phyloP scores from a whole-genome alignment of 92 coral and sea anemone genomes.

The Anthopleura xanthogrammica region DNA sequence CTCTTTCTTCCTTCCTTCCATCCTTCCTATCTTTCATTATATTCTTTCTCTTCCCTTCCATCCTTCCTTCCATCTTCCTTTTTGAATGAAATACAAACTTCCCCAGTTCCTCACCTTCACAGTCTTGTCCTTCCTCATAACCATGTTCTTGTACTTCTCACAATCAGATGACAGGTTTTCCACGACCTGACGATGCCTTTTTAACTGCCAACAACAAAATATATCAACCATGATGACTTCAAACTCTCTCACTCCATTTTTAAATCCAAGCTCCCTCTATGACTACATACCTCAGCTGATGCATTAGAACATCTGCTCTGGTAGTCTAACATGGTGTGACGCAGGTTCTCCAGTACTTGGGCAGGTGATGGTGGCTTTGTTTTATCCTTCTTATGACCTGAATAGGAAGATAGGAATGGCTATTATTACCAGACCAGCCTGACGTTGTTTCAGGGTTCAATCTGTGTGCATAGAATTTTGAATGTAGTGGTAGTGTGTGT shows the following conservation, averaged over 20 bases:
- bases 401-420: too few species aligned
- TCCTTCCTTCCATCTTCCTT: too few species aligned
- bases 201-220: slow-evolving; percentile 51
- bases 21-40: too few species aligned
- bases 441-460: too few species aligned
- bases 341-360: slow-evolving; percentile 73
- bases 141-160: slow-evolving; percentile 78
- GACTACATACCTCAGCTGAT: slow-evolving; percentile 69
- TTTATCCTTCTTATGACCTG: slow-evolving; percentile 73
- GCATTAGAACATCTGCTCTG: slow-evolving; percentile 91
- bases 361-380: slow-evolving; percentile 78
- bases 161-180: slow-evolving; percentile 88
- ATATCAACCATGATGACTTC: too few species aligned
- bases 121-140: slow-evolving; percentile 82
- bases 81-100: background rate
- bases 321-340: slow-evolving; percentile 85
- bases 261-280: too few species aligned
- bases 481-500: too few species aligned
- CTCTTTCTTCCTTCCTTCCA: background rate
- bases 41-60: too few species aligned
- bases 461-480: too few species aligned
- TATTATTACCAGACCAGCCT: too few species aligned
- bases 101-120: slow-evolving; percentile 53
- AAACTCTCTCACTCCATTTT: too few species aligned
- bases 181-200: slow-evolving; percentile 73